A percentile compares a stretch with the other conserved stretches of the same genome.
Conservation (phyloP, 2,888 invertebrate species). For the Tetramorium bicarinatum region DNA sequence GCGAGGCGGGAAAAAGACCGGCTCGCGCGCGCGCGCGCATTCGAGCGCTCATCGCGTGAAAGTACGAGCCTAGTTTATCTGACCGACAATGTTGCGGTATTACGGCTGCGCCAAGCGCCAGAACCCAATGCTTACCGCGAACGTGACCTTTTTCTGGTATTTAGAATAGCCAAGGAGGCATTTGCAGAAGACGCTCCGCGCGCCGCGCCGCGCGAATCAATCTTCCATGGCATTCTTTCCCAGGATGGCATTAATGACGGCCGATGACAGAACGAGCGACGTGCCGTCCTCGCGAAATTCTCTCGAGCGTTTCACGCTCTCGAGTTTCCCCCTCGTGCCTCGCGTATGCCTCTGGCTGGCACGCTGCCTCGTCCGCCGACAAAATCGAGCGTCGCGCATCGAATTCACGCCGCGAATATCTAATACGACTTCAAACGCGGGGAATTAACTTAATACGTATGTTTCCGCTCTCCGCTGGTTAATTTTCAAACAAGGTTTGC, state of each 20-base stretch:
- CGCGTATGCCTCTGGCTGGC: neutral
- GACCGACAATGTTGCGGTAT: slow-evolving; percentile 52
- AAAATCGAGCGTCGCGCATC: neutral
- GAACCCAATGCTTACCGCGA: slow-evolving; percentile 63
- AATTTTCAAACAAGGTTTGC: slow-evolving; percentile 9
- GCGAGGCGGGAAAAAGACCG: slow-evolving; percentile 39
- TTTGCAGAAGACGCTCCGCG: slow-evolving; percentile 57
- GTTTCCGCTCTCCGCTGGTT: neutral
- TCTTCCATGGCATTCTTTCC: slow-evolving; percentile 57
- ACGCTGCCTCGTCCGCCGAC: neutral
- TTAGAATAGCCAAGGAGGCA: slow-evolving; percentile 72
- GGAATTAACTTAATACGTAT: neutral
- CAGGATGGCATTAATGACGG: slow-evolving; percentile 53
- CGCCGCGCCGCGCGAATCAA: slow-evolving; percentile 58
- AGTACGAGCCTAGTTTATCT: slow-evolving; percentile 58
- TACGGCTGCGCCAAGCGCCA: slow-evolving; percentile 36
- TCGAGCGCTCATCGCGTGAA: slow-evolving; percentile 61
- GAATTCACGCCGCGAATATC: neutral
- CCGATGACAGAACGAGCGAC: slow-evolving; percentile 48
- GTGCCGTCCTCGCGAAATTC: slow-evolving; percentile 1
- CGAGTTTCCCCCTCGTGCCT: neutral
- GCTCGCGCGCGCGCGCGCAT: neutral
- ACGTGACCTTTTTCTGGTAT: slow-evolving; percentile 76
- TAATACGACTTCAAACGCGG: neutral
- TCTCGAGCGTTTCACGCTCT: neutral